Conservation (phyloP, 2,797 vertebrate species). For the Leptatherina wallacei region DNA sequence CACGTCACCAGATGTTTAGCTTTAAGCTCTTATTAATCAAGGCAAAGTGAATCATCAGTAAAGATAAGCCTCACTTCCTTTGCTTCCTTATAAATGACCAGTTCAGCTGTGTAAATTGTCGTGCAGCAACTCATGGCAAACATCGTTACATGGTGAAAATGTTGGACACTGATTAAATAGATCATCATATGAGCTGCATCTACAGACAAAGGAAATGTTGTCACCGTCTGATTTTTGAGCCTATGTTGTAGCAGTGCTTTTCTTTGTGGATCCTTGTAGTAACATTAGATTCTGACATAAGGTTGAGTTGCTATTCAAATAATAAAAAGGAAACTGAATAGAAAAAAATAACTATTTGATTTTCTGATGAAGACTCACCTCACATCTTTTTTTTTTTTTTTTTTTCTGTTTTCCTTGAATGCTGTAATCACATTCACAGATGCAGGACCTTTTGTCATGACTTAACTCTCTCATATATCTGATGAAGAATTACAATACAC, state of each 20-base stretch:
- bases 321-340: background rate
- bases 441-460: constrained; percentile 17
- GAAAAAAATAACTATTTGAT: background rate
- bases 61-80: too few species aligned
- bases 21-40: background rate
- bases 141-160: background rate
- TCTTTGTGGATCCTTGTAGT: background rate
- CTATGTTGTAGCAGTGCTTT: too few species aligned
- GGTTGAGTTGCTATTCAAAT: background rate
- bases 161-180: background rate
- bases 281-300: background rate
- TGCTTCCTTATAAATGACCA: background rate
- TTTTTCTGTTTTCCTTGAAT: background rate
- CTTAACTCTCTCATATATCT: constrained; percentile 44
- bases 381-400: background rate
- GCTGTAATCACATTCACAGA: background rate
- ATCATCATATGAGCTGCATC: background rate
- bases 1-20: background rate
- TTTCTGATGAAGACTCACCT: too few species aligned
- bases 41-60: background rate
- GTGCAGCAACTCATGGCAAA: background rate
- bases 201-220: background rate
- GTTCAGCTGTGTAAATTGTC: background rate
- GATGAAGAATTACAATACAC: constrained; percentile 34
- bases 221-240: background rate